phyloP scores from a whole-genome alignment of 2,113 vertebrate species.

The Mixornis gularis region DNA sequence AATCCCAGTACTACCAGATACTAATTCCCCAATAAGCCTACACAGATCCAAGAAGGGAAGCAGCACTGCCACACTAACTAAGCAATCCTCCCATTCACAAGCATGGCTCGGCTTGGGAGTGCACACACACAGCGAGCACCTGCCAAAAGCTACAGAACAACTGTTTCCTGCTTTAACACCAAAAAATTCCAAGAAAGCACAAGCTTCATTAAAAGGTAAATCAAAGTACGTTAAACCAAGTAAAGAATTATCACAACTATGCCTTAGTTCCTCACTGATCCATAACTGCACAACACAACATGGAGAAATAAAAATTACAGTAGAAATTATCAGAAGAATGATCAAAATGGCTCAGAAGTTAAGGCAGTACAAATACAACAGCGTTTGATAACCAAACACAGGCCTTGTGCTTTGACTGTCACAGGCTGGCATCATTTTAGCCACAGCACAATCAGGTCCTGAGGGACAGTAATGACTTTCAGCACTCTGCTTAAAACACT shows the following conservation, averaged over 20 bases:
- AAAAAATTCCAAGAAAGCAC: background rate
- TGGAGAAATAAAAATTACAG: background rate
- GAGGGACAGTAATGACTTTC: background rate
- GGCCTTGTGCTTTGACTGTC: background rate
- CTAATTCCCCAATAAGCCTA: background rate
- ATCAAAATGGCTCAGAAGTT: background rate
- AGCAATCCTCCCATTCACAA: background rate
- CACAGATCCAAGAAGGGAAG: background rate
- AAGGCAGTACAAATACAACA: background rate
- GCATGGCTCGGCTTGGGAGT: rapidly evolving
- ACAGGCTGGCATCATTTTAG: background rate
- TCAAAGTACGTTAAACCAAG: background rate
- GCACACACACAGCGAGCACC: background rate
- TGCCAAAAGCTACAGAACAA: background rate
- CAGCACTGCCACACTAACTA: background rate
- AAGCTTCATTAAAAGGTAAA: background rate
- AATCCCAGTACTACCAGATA: background rate
- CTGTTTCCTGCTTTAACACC: background rate
- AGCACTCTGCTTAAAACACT: background rate
- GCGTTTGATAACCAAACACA: background rate
- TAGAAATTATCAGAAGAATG: background rate
- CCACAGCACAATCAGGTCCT: background rate
- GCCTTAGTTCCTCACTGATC: background rate
- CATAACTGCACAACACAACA: background rate
- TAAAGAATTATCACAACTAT: background rate